Conservation (phyloP, 2,113 vertebrate species). For the Eubucco bourcierii region DNA sequence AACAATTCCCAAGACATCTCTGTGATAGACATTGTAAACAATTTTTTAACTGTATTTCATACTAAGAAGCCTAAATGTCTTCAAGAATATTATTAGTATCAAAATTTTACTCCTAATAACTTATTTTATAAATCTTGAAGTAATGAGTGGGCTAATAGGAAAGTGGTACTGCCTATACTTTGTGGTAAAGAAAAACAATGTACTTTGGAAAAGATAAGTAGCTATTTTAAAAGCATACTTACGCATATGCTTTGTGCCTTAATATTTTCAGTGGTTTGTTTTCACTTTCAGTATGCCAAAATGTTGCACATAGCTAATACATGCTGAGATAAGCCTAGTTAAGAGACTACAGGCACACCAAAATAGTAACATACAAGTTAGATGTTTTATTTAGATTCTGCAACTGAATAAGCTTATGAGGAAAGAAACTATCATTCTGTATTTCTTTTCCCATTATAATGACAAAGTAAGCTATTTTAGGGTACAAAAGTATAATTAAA, state of each 20-base stretch:
- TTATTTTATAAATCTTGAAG: neutral
- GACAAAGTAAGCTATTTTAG: conserved; percentile 52
- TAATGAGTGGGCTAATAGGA: neutral
- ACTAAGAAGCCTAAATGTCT: neutral
- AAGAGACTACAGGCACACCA: neutral
- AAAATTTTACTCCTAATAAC: neutral
- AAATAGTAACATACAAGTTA: conserved; percentile 8
- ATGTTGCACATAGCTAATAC: neutral
- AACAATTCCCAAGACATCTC: neutral
- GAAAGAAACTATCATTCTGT: neutral
- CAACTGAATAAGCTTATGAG: neutral
- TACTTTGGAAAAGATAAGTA: neutral
- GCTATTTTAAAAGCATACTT: neutral
- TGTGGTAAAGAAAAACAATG: neutral
- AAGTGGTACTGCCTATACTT: neutral
- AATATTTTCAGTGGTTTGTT: conserved; percentile 2
- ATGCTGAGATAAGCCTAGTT: neutral
- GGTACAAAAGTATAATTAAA: conserved; percentile 41
- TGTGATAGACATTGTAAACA: neutral
- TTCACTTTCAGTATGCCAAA: neutral
- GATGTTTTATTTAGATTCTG: neutral
- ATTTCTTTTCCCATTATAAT: neutral
- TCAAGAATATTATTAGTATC: neutral
- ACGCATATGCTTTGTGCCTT: neutral
- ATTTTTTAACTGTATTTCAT: neutral